phyloP scores from a whole-genome alignment of 2,888 invertebrate genomes.

The Lathronympha strigana region DNA sequence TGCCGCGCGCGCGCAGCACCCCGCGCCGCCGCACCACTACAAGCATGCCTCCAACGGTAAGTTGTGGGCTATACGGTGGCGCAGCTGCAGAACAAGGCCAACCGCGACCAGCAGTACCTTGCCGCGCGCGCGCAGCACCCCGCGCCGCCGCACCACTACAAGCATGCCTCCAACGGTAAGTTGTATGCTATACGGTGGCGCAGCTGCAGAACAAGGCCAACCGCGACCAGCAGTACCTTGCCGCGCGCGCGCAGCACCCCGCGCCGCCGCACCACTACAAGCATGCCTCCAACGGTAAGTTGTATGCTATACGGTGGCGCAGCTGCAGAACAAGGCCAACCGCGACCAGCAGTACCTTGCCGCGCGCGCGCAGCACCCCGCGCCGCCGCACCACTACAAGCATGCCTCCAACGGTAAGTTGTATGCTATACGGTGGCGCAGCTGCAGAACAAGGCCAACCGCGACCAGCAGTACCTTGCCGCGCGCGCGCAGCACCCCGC shows the following conservation, averaged over 20 bases:
- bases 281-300: too few species aligned
- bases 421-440: slow-evolving; percentile 91
- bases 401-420: too few species aligned
- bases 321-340: slow-evolving; percentile 92
- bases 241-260: slow-evolving; percentile 86
- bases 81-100: slow-evolving; percentile 91
- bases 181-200: too few species aligned
- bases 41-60: too few species aligned
- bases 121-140: slow-evolving; percentile 87
- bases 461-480: slow-evolving; percentile 90
- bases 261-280: slow-evolving; percentile 83
- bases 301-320: too few species aligned
- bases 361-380: slow-evolving; percentile 85
- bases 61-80: too few species aligned
- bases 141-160: slow-evolving; percentile 82
- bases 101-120: slow-evolving; percentile 89
- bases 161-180: too few species aligned
- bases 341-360: slow-evolving; percentile 90
- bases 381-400: slow-evolving; percentile 82
- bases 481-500: slow-evolving; percentile 86
- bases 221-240: slow-evolving; percentile 89
- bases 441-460: slow-evolving; percentile 91
- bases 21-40: slow-evolving; percentile 83
- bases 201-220: slow-evolving; percentile 92
- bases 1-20: slow-evolving; percentile 86